Conservation (phyloP, 2,888 invertebrate species). For the Sinopyrophorus schimmeli region DNA sequence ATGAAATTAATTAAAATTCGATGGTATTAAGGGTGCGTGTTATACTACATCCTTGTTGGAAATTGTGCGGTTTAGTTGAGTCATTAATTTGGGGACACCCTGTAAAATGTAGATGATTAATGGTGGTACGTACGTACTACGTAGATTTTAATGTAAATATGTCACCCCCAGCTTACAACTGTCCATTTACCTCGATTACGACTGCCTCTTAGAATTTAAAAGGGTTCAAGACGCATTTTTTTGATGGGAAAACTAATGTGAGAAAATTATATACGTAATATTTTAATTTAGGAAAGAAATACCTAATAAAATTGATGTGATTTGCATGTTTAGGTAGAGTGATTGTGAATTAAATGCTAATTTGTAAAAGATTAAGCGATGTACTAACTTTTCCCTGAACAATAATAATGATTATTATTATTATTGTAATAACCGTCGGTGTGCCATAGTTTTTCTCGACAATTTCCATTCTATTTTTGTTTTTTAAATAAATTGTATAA, state of each 20-base stretch:
- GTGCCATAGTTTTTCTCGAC: slow-evolving; percentile 38
- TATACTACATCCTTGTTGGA: too few relatives aligned
- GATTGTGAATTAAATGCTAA: slow-evolving; percentile 28
- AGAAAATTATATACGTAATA: slow-evolving; percentile 45
- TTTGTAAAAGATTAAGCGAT: slow-evolving; percentile 17
- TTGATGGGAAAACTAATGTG: slow-evolving; percentile 37
- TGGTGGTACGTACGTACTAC: too few relatives aligned
- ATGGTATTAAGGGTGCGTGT: too few relatives aligned
- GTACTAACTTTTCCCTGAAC: slow-evolving; percentile 19
- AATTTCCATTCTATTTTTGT: not conserved
- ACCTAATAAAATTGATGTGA: slow-evolving; percentile 40
- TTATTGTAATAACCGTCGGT: slow-evolving; percentile 24
- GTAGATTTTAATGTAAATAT: slow-evolving; percentile 14
- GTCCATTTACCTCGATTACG: slow-evolving; percentile 21
- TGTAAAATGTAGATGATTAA: too few relatives aligned
- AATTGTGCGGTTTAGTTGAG: too few relatives aligned
- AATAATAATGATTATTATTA: too few relatives aligned
- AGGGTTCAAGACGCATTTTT: slow-evolving; percentile 14
- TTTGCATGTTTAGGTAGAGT: slow-evolving; percentile 31
- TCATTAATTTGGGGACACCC: too few relatives aligned
- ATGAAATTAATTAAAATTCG: too few relatives aligned
- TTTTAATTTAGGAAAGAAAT: slow-evolving; percentile 36
- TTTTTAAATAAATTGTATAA: not conserved
- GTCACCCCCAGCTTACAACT: slow-evolving; percentile 10
- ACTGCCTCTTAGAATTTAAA: slow-evolving; percentile 16